Evolutionary conservation across 2,113 vertebrate species (phyloP), one percentile per base, ranked within the genome.

Genomic region (Oryzias melastigma): DNA sequence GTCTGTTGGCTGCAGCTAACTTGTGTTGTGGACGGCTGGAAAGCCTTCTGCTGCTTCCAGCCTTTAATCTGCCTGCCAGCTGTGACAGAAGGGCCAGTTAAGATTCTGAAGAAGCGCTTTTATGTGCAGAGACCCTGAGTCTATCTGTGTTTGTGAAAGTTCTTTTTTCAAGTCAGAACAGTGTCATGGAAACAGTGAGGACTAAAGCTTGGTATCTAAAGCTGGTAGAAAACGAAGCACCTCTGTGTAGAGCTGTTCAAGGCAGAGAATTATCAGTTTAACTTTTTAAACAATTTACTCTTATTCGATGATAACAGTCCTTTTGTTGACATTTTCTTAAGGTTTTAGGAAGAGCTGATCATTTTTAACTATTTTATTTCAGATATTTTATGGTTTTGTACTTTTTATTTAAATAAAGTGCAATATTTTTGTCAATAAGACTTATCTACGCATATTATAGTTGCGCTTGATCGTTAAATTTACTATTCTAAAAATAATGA

Each of bases 1-100:
- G 1, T 58, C 42, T 78, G 27, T 43, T 56, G 29, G 47, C 62
- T 61, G 44, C 46, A 25, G 48, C 58, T 53, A 14, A 66, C 65
- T 69, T 73, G 55, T 68, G 66, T 73, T 70, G 41, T 61, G 40
- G 42, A 50, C 25, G 47, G 45, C 55, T 55, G 60, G 46, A 52
- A 66, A 72, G 65, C 68, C 71, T 71, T 52, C 45, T 64, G 68
- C 59, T 77, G 49, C 52, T 59, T 69, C 65, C 78, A 69, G 44
- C 67, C 49, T 22, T 53, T 50, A 15, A 29, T 16, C 1, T 45
- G 52, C 41, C 17, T 52, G 56, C 81, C 77, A 45, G 66, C 49
- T 52, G 51, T 22, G 16, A 44, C 24, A 40, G n/a, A 64, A 19
- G 44, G 40, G 62, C 64, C 50, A 82, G 73, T 25, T 60, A 75